Percentiles rank a stretch among this genome's conserved stretches.
Conservation (phyloP, 2,113 vertebrate species). For the Dunckerocampus dactyliophorus region DNA sequence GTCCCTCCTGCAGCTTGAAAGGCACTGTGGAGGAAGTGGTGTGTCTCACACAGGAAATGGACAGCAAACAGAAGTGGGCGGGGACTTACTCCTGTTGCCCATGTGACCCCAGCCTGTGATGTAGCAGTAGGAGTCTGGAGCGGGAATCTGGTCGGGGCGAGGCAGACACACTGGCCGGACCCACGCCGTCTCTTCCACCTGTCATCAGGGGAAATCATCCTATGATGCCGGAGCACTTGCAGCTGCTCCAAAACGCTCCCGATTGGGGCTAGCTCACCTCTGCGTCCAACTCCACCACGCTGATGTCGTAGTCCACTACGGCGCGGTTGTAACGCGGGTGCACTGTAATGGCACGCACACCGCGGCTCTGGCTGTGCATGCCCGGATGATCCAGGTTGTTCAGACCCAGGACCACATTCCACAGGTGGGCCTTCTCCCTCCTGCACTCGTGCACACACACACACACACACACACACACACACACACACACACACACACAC, state of each 20-base stretch:
- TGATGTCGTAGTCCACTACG: slow-evolving; percentile 95
- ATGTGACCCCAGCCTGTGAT: slow-evolving; percentile 98
- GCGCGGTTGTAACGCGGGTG: slow-evolving; percentile 91
- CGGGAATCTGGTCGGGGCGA: slow-evolving; percentile 63
- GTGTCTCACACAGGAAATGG: slow-evolving; percentile 1
- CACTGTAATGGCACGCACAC: slow-evolving; percentile 82
- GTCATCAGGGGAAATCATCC: neutral
- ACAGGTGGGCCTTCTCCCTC: slow-evolving; percentile 83
- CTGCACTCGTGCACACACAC: slow-evolving; percentile 49
- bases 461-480: neutral
- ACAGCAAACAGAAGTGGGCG: slow-evolving; percentile 4
- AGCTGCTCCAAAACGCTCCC: neutral
- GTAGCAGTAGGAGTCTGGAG: slow-evolving; percentile 88
- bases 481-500: slow-evolving; percentile 4
- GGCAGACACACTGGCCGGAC: slow-evolving; percentile 90
- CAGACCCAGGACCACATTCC: slow-evolving; percentile 91
- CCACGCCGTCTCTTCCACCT: slow-evolving; percentile 78
- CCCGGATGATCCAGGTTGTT: slow-evolving; percentile 91
- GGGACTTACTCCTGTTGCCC: slow-evolving; percentile 88
- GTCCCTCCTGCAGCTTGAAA: slow-evolving; percentile 95
- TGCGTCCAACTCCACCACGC: slow-evolving; percentile 82
- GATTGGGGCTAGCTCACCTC: slow-evolving; percentile 35
- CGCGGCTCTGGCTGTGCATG: slow-evolving; percentile 78
- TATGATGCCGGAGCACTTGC: neutral
- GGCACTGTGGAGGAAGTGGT: slow-evolving; percentile 75